Evolutionary conservation across 1,140 invertebrate species (phyloP), one percentile per base, ranked within the genome.

Genomic region (Micrasema minimum): DNA sequence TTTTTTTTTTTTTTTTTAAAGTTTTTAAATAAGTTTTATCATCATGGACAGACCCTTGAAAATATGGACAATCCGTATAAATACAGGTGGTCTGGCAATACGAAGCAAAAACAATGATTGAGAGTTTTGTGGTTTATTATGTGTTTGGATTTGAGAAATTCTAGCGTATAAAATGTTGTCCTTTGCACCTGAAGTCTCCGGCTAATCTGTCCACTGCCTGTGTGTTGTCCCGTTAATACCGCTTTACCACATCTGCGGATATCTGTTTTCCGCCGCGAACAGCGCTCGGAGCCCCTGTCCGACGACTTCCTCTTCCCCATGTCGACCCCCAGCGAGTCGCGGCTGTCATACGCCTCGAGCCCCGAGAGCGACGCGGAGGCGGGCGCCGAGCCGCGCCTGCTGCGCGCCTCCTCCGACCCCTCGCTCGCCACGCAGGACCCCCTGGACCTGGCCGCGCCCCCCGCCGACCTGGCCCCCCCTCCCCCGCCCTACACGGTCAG

Each of bases 221-320:
- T 46, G 7, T 45, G 59, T 64, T 5, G 26, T 16, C 64, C 61
- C n/a, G 26, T 66, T 66, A 66, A 66, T 66, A 66, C 59, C 64
- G 64, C 64, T 66, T 66, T 26, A 66, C 64, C 51, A 66, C 64
- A 66, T 66, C 46, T 66, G 45, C 64, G 45, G 64, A 66, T 66
- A 66, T 64, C 59, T 64, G 41, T 66, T 66, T 50, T 61, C 57
- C 37, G 37, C 26, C 22, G 26, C 55, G 45, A 46, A 64, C 79
- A 84, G 83, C 81, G 83, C 73, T 83, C 93, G 83, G 92, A 94
- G 86, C 91, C 92, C 83, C 86, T 94, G 82, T 93, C 92, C 77
- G 92, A 94, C 87, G 96, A 99, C 88, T 96, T 98, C 90, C 90
- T 99, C 79, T 98, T 99, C 88, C 96, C 96, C 78, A 97, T 98